Conservation (phyloP, 64 coral and sea anemone species). For the Porites lutea region DNA sequence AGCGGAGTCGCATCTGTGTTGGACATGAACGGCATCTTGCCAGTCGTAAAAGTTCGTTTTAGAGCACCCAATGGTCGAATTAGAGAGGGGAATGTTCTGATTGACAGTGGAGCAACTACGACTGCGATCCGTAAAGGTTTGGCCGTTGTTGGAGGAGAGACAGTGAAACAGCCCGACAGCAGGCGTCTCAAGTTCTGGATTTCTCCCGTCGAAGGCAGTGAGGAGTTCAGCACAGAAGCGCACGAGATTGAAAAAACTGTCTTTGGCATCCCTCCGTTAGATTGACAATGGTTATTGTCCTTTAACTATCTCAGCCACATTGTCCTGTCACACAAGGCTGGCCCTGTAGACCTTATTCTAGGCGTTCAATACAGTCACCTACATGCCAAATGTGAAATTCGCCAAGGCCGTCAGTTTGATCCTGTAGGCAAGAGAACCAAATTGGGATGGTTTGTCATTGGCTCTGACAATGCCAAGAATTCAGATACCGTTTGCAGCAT, state of each 20-base stretch:
- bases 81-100: conserved; percentile 43
- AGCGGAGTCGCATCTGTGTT: neutral
- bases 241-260: conserved; percentile 15
- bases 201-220: neutral
- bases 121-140: conserved; percentile 40
- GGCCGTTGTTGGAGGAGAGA: conserved; percentile 9
- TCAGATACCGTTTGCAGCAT: neutral
- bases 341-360: neutral
- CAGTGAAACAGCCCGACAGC: neutral
- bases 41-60: conserved; percentile 48
- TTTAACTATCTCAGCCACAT: neutral
- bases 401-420: neutral
- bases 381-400: neutral
- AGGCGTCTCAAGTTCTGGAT: conserved; percentile 10
- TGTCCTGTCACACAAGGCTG: neutral
- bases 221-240: neutral
- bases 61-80: conserved; percentile 27
- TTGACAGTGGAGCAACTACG: conserved; percentile 59
- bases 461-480: neutral
- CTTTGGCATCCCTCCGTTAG: neutral
- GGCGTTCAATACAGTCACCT: conserved; percentile 21
- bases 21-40: conserved; percentile 49
- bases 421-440: neutral
- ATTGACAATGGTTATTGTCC: neutral
- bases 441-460: conserved; percentile 12